A percentile compares a stretch with the other conserved stretches of the same genome.
These are phyloP conservation scores for Artibeus lituratus DNA, from an alignment of 2,797 vertebrate genomes.

Conservation along the genomic window DNA sequence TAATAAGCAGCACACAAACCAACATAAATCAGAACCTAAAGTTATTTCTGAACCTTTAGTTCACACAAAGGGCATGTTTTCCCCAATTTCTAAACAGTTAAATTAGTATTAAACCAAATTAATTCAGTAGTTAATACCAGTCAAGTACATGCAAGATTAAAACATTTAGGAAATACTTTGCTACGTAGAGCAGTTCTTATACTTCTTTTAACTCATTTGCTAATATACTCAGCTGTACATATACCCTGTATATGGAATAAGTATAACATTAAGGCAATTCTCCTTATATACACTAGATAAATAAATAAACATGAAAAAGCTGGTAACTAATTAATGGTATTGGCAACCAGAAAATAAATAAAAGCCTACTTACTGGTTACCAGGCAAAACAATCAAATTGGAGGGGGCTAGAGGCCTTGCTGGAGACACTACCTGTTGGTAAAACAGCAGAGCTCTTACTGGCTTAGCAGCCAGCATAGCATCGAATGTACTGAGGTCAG, in stretches of 20 bases:
- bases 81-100: conserved; percentile 36
- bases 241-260: not conserved
- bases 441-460: not conserved
- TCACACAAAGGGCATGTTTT: conserved; percentile 26
- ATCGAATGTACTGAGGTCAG: not conserved
- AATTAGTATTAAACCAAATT: not conserved
- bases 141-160: conserved; percentile 26
- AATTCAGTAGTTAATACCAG: not conserved
- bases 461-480: not conserved
- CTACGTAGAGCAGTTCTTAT: not conserved
- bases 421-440: not conserved
- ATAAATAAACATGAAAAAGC: not conserved
- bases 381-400: not conserved
- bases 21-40: not conserved
- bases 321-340: not conserved
- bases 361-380: not conserved
- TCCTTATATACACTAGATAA: conserved; percentile 6
- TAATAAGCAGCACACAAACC: not conserved
- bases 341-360: not conserved
- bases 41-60: conserved; percentile 1
- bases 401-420: not conserved
- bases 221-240: not conserved
- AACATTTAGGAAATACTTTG: conserved; percentile 13
- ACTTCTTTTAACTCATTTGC: not conserved
- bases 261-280: not conserved